Evolutionary conservation across 2,797 vertebrate species (phyloP), one percentile per base, ranked within the genome.

Genomic region (Chrosomus eos): DNA sequence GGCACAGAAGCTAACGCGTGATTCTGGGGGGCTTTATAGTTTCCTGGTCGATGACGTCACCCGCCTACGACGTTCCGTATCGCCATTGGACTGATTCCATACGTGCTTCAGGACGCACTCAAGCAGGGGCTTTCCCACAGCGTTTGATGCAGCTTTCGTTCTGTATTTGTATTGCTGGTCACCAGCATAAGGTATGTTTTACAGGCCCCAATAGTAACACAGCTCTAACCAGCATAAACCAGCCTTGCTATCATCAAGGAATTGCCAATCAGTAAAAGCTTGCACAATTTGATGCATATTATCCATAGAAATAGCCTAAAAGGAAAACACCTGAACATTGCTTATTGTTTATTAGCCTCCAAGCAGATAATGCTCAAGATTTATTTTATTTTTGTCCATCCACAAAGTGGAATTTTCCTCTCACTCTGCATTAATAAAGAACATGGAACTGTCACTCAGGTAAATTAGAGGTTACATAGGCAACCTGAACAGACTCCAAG

Each of bases 351-450:
- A 53, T 31, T 28, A 26, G 14, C 9, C 45, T 53, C 19, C 40
- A 51, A 53, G 28, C 28, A 53, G 28, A 48, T 28, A 80, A 83
- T 71, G 36, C 38, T 48, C 38, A 16, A 33, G 8, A 62, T 48
- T 81, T 71, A 5, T 33, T 68, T 81, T 43, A 73, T 36, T 76
- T 48, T 53, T 83, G 80, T 80, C 82, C 48, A 74, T 26, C 75
- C 48, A 71, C 10, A 85, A 76, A 77, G 76, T 51, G 75, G 75
- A 55, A 31, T 74, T 33, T 71, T 26, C 53, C 81, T 80, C 55
- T 38, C 26, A 76, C 64, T 83, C 68, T 83, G n/a, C 81, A 80
- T 86, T 21, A 64, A 77, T 82, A 81, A 86, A 86, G 10, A 55
- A 75, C 48, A 55, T 66, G 77, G 60, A 66, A 31, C 58, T 45